Conservation (phyloP, 2,113 vertebrate genomes). For the Paracanthobrama guichenoti region DNA sequence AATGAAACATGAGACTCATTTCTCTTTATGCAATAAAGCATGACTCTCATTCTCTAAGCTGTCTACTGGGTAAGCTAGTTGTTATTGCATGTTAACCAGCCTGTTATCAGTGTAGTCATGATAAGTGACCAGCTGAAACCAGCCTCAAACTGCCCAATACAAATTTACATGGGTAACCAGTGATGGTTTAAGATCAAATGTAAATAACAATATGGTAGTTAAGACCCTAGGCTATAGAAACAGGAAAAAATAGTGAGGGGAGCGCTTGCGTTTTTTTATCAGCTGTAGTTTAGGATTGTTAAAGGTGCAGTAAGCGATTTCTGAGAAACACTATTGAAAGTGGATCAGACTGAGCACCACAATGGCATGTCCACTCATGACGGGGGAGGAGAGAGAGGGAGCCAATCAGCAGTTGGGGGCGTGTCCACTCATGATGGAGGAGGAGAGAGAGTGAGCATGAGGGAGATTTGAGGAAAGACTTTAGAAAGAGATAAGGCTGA, state of each 20-base stretch:
- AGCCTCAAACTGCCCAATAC: not conserved
- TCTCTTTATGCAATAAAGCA: not conserved
- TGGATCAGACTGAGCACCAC: no score
- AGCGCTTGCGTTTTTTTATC: not conserved
- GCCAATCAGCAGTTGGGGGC: no score
- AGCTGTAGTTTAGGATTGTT: not conserved
- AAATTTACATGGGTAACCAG: not conserved
- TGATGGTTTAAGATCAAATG: no score
- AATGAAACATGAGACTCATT: not conserved
- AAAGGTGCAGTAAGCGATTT: no score
- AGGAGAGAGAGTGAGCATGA: no score
- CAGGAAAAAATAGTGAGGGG: not conserved
- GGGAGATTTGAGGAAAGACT: no score
- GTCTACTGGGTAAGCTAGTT: not conserved
- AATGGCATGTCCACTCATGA: no score
- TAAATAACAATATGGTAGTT: not conserved
- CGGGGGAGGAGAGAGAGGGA: no score
- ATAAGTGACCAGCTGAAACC: not conserved
- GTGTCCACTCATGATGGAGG: no score
- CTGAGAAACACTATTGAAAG: no score
- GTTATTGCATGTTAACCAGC: not conserved
- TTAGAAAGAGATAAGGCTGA: no score
- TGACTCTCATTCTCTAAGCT: not conserved
- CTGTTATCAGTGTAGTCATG: not conserved
- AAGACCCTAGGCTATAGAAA: not conserved